Evolutionary conservation across 2,797 vertebrate genomes (phyloP).

Genomic region (Schizopygopsis pylzovi): DNA sequence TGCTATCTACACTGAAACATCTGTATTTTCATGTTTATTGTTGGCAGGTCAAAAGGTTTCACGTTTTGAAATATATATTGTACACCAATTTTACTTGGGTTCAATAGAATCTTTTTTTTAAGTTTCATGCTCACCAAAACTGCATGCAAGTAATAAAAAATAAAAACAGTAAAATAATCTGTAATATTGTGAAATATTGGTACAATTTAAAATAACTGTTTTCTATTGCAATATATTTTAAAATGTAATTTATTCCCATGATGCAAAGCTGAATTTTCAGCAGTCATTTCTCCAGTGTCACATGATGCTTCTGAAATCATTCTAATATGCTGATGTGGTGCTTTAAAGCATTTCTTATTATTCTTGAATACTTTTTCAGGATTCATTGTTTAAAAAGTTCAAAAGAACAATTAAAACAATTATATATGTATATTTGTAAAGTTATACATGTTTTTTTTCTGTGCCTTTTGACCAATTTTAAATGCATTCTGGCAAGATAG

Average conservation of each 20-base stretch:
- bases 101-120: too few relatives aligned
- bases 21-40: too few relatives aligned
- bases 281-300: not conserved
- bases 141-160: not conserved
- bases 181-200: not conserved
- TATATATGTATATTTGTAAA: not conserved
- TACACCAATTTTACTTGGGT: too few relatives aligned
- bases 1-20: too few relatives aligned
- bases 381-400: too few relatives aligned
- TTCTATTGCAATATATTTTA: not conserved
- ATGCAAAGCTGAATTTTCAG: too few relatives aligned
- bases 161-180: not conserved
- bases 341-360: not conserved
- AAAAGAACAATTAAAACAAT: too few relatives aligned
- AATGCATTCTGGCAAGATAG: not conserved
- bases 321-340: not conserved
- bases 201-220: not conserved
- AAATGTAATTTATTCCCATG: not conserved
- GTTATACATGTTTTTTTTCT: not conserved
- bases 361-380: not conserved
- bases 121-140: not conserved
- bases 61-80: too few relatives aligned
- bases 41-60: too few relatives aligned
- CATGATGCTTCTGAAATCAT: not conserved
- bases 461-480: too few relatives aligned